Evolutionary conservation across 2,888 invertebrate genomes (phyloP).

Genomic region (Epistrophe eligans): DNA sequence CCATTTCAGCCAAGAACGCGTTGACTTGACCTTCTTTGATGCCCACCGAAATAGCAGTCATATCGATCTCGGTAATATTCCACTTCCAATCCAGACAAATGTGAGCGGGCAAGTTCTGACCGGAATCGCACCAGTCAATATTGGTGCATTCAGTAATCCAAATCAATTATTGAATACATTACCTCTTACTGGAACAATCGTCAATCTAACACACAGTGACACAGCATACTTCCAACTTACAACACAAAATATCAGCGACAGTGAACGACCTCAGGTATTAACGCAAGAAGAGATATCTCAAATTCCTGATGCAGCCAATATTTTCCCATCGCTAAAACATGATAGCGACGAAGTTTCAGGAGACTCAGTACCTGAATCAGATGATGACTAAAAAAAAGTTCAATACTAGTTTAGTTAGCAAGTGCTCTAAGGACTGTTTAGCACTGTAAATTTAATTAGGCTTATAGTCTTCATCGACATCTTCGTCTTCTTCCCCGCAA

Average conservation of each 20-base stretch:
- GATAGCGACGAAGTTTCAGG: constrained; percentile 45
- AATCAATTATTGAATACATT: constrained; percentile 81
- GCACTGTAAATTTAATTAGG: constrained; percentile 50
- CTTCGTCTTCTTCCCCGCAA: constrained; percentile 35
- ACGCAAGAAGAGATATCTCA: constrained; percentile 78
- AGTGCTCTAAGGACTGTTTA: constrained; percentile 43
- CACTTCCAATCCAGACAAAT: constrained; percentile 85
- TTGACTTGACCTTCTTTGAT: constrained; percentile 85
- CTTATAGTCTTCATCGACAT: background rate
- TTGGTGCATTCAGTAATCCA: constrained; percentile 83
- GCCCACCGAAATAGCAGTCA: constrained; percentile 84
- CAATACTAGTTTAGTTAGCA: constrained; percentile 40
- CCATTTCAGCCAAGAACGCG: constrained; percentile 84
- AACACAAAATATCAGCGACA: constrained; percentile 79
- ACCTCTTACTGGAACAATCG: constrained; percentile 83
- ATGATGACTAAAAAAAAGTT: constrained; percentile 22
- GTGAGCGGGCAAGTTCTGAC: constrained; percentile 85
- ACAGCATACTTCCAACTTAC: constrained; percentile 82
- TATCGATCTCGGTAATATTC: constrained; percentile 85
- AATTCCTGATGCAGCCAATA: constrained; percentile 79
- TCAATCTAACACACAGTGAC: constrained; percentile 83
- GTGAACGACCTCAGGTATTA: constrained; percentile 80
- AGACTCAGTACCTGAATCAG: constrained; percentile 37
- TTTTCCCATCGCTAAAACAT: constrained; percentile 77
- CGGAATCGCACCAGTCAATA: constrained; percentile 84